phyloP scores from a whole-genome alignment of 2,113 vertebrate genomes.

The Nothoprocta pentlandii region DNA sequence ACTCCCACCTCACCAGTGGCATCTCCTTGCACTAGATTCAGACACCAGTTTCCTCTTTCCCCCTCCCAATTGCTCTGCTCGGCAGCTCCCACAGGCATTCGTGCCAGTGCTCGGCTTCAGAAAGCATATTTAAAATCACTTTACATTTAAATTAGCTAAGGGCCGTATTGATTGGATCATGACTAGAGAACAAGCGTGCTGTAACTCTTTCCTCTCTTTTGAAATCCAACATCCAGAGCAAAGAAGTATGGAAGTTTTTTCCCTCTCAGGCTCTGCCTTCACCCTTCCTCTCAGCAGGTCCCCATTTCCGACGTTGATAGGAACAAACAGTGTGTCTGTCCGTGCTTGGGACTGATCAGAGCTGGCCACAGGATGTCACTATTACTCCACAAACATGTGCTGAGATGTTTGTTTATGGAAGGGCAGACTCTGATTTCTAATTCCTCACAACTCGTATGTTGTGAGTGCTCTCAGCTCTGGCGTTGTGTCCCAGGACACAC shows the following conservation, averaged over 20 bases:
- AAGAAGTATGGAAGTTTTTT: not conserved
- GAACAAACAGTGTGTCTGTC: slow-evolving; percentile 41
- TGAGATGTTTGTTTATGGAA: slow-evolving; percentile 60
- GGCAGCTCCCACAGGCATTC: not conserved
- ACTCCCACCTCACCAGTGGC: not conserved
- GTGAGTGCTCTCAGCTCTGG: not conserved
- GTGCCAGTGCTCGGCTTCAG: slow-evolving; percentile 17
- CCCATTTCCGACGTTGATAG: not conserved
- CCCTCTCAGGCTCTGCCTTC: not conserved
- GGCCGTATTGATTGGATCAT: slow-evolving; percentile 51
- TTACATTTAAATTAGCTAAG: slow-evolving; percentile 58
- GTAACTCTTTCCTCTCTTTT: slow-evolving; percentile 59
- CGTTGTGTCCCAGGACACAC: not conserved
- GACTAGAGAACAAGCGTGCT: slow-evolving; percentile 22
- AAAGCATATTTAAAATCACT: slow-evolving; percentile 59
- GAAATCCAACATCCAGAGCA: not conserved
- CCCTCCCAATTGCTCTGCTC: slow-evolving; percentile 3
- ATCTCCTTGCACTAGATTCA: not conserved
- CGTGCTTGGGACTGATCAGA: slow-evolving; percentile 50
- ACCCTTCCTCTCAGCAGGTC: not conserved
- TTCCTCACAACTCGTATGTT: rapidly evolving
- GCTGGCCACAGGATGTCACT: slow-evolving; percentile 80
- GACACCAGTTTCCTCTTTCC: not conserved
- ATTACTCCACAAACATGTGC: slow-evolving; percentile 72
- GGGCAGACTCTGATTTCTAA: not conserved